Percentiles rank a stretch among this genome's conserved stretches.
Conservation (phyloP, 2,888 invertebrate species). For the Drosophila mayaguana region DNA sequence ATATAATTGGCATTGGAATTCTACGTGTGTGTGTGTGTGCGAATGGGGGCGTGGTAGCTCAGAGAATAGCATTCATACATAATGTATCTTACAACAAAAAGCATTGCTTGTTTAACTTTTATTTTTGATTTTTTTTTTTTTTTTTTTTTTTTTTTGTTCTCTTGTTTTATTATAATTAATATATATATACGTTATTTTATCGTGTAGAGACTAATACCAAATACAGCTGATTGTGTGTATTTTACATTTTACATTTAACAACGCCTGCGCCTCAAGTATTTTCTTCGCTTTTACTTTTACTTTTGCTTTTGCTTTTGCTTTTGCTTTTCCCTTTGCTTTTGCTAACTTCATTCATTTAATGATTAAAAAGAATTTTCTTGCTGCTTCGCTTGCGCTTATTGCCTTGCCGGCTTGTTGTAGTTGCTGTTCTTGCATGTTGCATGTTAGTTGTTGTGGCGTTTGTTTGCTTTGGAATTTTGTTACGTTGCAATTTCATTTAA, state of each 20-base stretch:
- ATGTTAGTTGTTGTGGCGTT: neutral
- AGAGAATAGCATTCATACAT: neutral
- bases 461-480: slow-evolving; percentile 43
- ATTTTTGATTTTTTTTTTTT: neutral
- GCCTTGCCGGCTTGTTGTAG: slow-evolving; percentile 16
- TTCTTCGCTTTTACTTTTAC: neutral
- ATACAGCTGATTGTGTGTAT: slow-evolving; percentile 43
- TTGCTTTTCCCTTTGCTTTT: neutral
- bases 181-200: slow-evolving; percentile 2
- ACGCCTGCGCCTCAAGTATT: neutral
- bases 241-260: slow-evolving; percentile 28
- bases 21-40: neutral
- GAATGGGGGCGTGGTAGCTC: neutral
- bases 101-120: slow-evolving; percentile 11
- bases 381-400: slow-evolving; percentile 18
- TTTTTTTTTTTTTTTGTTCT: no score
- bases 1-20: slow-evolving; percentile 39
- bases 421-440: neutral
- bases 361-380: slow-evolving; percentile 10
- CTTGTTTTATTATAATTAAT: slow-evolving; percentile 18
- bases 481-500: slow-evolving; percentile 34
- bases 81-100: slow-evolving; percentile 25
- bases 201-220: slow-evolving; percentile 35
- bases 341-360: neutral
- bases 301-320: neutral